Evolutionary conservation across 2,888 invertebrate genomes (phyloP).

Genomic region (Cheilosia scutellata): DNA sequence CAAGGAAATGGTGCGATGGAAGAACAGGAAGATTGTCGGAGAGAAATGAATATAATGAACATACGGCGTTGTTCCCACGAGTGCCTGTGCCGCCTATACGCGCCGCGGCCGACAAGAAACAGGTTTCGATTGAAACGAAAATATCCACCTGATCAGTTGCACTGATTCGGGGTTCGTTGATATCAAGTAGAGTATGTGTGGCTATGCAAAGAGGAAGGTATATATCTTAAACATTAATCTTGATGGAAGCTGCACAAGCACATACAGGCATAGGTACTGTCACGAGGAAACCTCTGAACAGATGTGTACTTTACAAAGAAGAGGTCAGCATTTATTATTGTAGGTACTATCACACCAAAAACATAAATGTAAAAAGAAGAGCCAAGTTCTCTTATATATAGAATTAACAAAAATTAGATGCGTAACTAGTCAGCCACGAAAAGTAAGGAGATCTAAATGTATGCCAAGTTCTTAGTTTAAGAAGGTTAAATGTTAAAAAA

Average conservation of each 20-base stretch:
- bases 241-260: conserved; percentile 3
- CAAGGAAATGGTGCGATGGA: conserved; percentile 4
- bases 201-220: conserved; percentile 14
- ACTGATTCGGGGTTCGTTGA: conserved; percentile 55
- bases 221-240: conserved; percentile 15
- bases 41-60: conserved; percentile 31
- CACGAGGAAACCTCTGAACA: conserved; percentile 3
- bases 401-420: too few species aligned
- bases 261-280: conserved; percentile 38
- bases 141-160: conserved; percentile 55
- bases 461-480: too few species aligned
- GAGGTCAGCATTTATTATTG: not conserved
- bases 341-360: too few species aligned
- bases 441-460: too few species aligned
- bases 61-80: conserved; percentile 65
- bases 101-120: conserved; percentile 10
- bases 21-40: conserved; percentile 27
- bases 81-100: not conserved
- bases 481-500: too few species aligned
- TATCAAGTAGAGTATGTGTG: not conserved
- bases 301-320: conserved; percentile 1
- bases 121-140: conserved; percentile 43
- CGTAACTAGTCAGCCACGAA: too few species aligned
- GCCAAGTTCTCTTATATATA: too few species aligned
- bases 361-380: too few species aligned